Evolutionary conservation across 2,797 vertebrate species (phyloP), one percentile per base, ranked within the genome.

Genomic region (Crax fasciolata): DNA sequence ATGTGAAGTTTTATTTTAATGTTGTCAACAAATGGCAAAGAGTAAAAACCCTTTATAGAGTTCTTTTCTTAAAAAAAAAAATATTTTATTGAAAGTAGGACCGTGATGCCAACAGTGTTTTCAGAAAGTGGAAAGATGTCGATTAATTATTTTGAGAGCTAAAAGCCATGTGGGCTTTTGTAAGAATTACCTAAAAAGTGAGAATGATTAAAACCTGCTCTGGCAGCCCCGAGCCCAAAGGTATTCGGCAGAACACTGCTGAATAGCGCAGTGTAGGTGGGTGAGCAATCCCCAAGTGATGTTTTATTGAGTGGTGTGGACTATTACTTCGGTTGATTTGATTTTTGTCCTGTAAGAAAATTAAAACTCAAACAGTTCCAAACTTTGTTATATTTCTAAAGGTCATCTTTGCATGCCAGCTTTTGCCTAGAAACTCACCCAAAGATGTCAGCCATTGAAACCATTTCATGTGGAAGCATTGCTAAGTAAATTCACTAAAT

Each of bases 401-500:
- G 91, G 92, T 87, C 76, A 41, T 87, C 92, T 97, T 96, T 97
- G 66, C 58, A 4, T 81, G 79, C 59, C 57, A 49, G 82, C 80
- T 81, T 84, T 57, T 73, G 87, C 91, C 96, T 94, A 91, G 92
- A 96, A 97, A 93, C 81, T 94, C 93, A 91, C 91, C 77, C 70
- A 2, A 95, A 96, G 96, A 97, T 96, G 96, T 98, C 93, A 84
- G 84, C 97, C 96, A 97, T 98, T 98, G 97, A 98, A 97, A 93
- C 52, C 90, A 97, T 96, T 95, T 98, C 98, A 98, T 98, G 98
- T 98, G 97, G 98, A 98, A 98, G 97, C 95, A 98, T 97, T 75
- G 92, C 97, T 98, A 96, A 98, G 97, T 98, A 98, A 98, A 98
- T 98, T 97, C 96, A 62, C 96, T 98, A 97, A 98, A 97, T 97